These are phyloP conservation scores for Orycteropus afer DNA, from an alignment of 2,113 vertebrate species.

Conservation along the genomic window DNA sequence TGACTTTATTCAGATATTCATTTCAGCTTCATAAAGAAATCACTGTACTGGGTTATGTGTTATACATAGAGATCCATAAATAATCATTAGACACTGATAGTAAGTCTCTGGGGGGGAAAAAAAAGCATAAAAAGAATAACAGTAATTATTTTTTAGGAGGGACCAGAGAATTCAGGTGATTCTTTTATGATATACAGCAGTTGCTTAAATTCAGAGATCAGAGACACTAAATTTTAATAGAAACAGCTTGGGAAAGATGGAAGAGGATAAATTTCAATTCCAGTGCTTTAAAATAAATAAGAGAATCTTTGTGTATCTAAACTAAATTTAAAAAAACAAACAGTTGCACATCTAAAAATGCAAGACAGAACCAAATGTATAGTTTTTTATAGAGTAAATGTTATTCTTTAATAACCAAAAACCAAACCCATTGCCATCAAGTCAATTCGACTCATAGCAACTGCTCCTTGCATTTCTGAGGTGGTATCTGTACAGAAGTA, in stretches of 20 bases:
- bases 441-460: too few species aligned
- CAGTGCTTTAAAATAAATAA: not conserved
- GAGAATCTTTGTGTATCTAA: not conserved
- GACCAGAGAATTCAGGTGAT: slow-evolving; percentile 3
- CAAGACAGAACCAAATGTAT: not conserved
- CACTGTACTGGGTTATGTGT: not conserved
- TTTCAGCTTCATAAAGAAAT: slow-evolving; percentile 23
- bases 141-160: not conserved
- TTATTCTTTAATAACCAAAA: not conserved
- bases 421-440: too few species aligned
- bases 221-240: slow-evolving; percentile 12
- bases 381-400: not conserved
- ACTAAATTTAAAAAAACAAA: slow-evolving; percentile 21
- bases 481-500: too few species aligned
- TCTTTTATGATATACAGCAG: not conserved
- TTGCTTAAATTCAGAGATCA: not conserved
- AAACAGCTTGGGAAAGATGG: not conserved
- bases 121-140: not conserved
- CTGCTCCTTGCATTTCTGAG: too few species aligned
- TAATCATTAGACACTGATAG: slow-evolving; percentile 16
- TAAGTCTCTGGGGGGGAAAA: not conserved
- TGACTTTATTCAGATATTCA: not conserved
- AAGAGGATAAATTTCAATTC: not conserved
- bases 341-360: not conserved
- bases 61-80: not conserved